Percentiles rank a stretch among this genome's conserved stretches.
Conservation (phyloP, 2,113 vertebrate species). For the Nycticryphes semicollaris region DNA sequence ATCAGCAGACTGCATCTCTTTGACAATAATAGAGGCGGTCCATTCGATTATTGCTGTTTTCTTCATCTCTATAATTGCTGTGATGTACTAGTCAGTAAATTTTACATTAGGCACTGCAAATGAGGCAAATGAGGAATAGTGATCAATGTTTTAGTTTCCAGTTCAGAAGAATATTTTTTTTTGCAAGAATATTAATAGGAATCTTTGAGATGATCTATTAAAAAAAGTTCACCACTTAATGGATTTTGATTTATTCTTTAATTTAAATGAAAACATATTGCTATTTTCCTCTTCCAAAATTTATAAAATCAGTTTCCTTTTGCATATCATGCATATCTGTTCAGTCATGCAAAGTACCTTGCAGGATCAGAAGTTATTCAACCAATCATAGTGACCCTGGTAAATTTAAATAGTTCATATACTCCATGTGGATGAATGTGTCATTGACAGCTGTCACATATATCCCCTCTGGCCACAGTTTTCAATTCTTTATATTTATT, state of each 20-base stretch:
- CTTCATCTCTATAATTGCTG: not conserved
- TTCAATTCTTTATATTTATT: not conserved
- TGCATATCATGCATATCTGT: not conserved
- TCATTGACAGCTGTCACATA: not conserved
- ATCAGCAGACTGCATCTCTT: not conserved
- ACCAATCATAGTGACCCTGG: not conserved
- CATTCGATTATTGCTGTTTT: not conserved
- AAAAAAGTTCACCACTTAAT: not conserved
- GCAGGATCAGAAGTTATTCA: not conserved
- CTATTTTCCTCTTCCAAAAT: not conserved
- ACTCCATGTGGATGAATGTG: not conserved
- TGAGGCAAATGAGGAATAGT: not conserved
- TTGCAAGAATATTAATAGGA: not conserved
- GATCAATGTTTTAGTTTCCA: not conserved
- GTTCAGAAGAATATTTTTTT: not conserved
- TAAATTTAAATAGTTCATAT: not conserved
- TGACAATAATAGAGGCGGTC: not conserved
- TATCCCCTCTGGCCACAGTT: not conserved
- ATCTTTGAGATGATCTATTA: not conserved
- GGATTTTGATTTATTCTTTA: not conserved
- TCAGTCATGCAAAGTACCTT: not conserved
- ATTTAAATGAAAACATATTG: not conserved
- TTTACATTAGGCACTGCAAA: not conserved
- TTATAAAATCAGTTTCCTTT: not conserved
- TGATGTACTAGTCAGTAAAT: not conserved